Base-by-base conservation (phyloP, 2,888 invertebrate species). In the Tyria jacobaeae region DNA sequence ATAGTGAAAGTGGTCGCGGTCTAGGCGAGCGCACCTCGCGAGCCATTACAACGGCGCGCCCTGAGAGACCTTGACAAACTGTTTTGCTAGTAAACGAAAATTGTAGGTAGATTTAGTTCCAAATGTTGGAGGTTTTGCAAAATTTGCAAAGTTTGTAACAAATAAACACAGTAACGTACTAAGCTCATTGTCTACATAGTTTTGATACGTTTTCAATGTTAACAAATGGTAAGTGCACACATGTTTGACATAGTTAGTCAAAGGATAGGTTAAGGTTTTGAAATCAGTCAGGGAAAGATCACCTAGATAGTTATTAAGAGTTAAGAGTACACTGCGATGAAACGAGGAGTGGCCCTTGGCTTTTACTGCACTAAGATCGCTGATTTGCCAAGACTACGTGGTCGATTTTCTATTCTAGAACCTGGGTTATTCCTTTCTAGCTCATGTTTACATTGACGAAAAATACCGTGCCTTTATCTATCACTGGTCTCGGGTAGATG, bases 1-100 rank as follows among this genome's bases (percentile, higher is more conserved):
- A 89, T 78, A 90, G 91, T 89, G 91, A 92, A 91, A 92, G 91
- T 91, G 85, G 83, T 82, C 82, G 81, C 76, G 79, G 81, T 82
- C 85, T 87, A 86, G 83, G 82, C 86, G 83, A 82, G 78, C 81
- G 78, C 75, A 78, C 74, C 76, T 80, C 78, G 76, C 71, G 75
- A 73, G 62, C 71, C 71, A 65, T 63, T 59, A 67, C 70, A 55
- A 68, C 70, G 74, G 73, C 75, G 70, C 69, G 73, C 73, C 73
- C 73, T 66, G 67, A 62, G 70, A 75, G 82, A 82, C 83, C 82
- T 83, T 83, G 83, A 71, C 65, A 50, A 71, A 75, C 78, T 71
- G 73, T 69, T 44, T 64, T 37, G 56, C 49, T 68, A 62, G 57
- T 70, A 47, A 70, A 64, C 67, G 62, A 71, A 77, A 71, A 73